Percentiles rank a stretch among this genome's conserved stretches.
phyloP scores from a whole-genome alignment of 2,113 vertebrate species.

The Archocentrus centrarchus region DNA sequence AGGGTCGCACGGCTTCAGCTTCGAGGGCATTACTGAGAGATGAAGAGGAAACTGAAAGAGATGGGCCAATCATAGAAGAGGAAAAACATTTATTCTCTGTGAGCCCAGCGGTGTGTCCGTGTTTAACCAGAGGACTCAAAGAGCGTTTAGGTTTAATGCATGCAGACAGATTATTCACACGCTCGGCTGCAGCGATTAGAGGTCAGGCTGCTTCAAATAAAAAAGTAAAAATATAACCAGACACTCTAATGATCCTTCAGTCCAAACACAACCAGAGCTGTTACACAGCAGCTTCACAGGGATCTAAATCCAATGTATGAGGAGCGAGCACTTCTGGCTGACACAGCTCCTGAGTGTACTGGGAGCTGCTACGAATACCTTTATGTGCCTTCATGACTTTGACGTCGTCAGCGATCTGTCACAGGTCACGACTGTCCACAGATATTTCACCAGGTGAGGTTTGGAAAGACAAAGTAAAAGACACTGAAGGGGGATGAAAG shows the following conservation, averaged over 20 bases:
- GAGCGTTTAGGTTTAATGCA: background rate
- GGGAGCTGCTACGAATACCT: too few species aligned
- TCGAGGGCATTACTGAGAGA: background rate
- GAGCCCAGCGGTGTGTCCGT: background rate
- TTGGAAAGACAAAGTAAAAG: background rate
- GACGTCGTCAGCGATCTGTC: too few species aligned
- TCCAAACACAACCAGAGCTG: too few species aligned
- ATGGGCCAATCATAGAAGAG: background rate
- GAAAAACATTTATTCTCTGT: background rate
- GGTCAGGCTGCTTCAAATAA: background rate
- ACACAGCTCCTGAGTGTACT: too few species aligned
- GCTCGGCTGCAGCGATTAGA: background rate
- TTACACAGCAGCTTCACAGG: too few species aligned
- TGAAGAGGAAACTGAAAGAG: too few species aligned
- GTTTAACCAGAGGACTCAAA: background rate
- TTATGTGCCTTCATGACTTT: too few species aligned
- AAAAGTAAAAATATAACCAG: background rate
- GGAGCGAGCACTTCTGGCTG: too few species aligned
- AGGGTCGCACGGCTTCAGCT: background rate
- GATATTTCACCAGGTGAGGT: background rate
- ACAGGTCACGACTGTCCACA: background rate
- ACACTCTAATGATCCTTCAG: background rate
- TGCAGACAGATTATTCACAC: background rate
- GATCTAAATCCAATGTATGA: too few species aligned
- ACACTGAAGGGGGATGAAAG: too few species aligned